phyloP scores from a whole-genome alignment of 2,888 invertebrate species.

The Norana najaformis region DNA sequence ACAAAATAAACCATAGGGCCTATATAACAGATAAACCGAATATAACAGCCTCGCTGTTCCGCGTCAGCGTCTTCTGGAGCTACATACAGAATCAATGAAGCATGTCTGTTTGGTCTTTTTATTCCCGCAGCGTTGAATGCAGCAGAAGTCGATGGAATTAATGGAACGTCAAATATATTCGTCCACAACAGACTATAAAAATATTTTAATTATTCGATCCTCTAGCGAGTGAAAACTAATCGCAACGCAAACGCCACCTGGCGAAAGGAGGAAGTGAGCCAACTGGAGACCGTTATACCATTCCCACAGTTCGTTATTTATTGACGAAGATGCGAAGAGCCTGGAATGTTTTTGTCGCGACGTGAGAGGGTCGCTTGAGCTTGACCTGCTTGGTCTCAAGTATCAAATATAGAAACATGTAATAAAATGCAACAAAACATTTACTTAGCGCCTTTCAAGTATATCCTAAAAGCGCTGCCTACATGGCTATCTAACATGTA shows the following conservation, averaged over 20 bases:
- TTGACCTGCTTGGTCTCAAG: constrained; percentile 75
- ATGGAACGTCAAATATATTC: background rate
- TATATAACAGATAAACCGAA: background rate
- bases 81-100: background rate
- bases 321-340: constrained; percentile 93
- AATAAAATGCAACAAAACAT: too few relatives aligned
- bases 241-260: too few relatives aligned
- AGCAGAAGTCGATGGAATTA: background rate
- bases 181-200: background rate
- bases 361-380: constrained; percentile 75
- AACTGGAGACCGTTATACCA: constrained; percentile 83
- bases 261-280: constrained; percentile 68
- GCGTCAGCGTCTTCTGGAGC: background rate
- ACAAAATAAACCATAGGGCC: too few relatives aligned
- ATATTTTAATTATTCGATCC: constrained; percentile 76
- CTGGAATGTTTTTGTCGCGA: constrained; percentile 89
- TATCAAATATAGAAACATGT: too few relatives aligned
- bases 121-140: background rate
- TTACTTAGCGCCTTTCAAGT: too few relatives aligned
- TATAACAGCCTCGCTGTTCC: background rate
- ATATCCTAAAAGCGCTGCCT: too few relatives aligned
- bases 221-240: constrained; percentile 86
- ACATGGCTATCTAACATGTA: too few relatives aligned
- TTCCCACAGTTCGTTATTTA: constrained; percentile 92
- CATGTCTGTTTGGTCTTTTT: background rate